Percentiles rank a stretch among this genome's conserved stretches.
phyloP scores from a whole-genome alignment of 2,888 invertebrate genomes.

The Synanthedon myopaeformis region DNA sequence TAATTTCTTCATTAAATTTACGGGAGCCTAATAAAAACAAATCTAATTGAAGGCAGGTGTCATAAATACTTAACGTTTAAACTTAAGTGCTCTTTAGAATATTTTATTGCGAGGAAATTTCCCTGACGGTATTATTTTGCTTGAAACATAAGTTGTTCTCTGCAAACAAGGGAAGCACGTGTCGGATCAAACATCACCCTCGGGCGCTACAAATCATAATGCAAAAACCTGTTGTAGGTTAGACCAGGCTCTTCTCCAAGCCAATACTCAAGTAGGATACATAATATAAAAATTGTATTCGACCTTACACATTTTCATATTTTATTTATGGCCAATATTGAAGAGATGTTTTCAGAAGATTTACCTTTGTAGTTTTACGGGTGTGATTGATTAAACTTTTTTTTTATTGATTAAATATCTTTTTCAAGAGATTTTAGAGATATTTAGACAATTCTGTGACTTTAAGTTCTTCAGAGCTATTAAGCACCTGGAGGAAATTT shows the following conservation, averaged over 20 bases:
- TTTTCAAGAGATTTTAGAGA: too few species aligned
- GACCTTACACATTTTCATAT: slow-evolving; percentile 60
- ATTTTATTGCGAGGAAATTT: slow-evolving; percentile 20
- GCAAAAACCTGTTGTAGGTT: slow-evolving; percentile 66
- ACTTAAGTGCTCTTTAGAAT: not conserved
- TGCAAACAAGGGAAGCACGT: slow-evolving; percentile 43
- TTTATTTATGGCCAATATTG: slow-evolving; percentile 45
- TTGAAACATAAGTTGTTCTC: slow-evolving; percentile 52
- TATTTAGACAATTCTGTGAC: too few species aligned
- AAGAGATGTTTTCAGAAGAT: not conserved
- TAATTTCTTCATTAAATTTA: too few species aligned
- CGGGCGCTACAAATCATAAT: slow-evolving; percentile 62
- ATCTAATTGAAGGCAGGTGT: not conserved
- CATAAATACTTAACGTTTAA: not conserved
- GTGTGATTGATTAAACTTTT: not conserved
- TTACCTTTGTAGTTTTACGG: not conserved
- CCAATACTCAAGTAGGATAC: slow-evolving; percentile 46
- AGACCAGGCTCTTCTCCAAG: slow-evolving; percentile 41
- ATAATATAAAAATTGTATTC: slow-evolving; percentile 51
- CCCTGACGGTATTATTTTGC: slow-evolving; percentile 41
- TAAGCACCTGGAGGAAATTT: too few species aligned
- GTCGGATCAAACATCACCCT: slow-evolving; percentile 57
- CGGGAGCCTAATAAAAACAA: too few species aligned
- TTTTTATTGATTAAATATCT: slow-evolving; percentile 17
- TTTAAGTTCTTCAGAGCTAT: too few species aligned